phyloP scores from a whole-genome alignment of 1,140 invertebrate genomes.

The Gryllus bimaculatus region DNA sequence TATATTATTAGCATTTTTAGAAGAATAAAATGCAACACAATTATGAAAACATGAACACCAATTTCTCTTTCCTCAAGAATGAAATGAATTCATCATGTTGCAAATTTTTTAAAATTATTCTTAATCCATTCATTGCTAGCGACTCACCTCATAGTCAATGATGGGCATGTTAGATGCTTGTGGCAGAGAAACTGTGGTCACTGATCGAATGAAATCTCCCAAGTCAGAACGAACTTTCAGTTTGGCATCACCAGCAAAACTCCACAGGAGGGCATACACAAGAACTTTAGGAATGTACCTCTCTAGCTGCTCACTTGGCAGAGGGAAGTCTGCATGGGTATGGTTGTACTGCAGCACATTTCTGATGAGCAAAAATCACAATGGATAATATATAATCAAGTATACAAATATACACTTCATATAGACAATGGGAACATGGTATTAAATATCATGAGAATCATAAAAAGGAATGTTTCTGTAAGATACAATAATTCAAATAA shows the following conservation, averaged over 20 bases:
- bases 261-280: conserved; percentile 91
- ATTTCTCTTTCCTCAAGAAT: neutral
- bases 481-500: no score
- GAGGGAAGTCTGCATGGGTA: conserved; percentile 86
- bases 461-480: neutral
- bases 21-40: neutral
- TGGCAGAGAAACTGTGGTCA: conserved; percentile 89
- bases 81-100: no score
- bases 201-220: conserved; percentile 89
- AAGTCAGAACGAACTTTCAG: conserved; percentile 87
- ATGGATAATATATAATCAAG: neutral
- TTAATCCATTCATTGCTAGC: no score
- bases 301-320: conserved; percentile 86
- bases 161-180: conserved; percentile 71
- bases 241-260: conserved; percentile 95
- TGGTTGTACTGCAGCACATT: conserved; percentile 92
- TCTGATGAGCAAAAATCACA: conserved; percentile 34
- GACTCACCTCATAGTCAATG: conserved; percentile 90
- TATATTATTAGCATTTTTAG: no score
- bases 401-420: neutral
- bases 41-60: neutral
- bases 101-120: no score
- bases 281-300: conserved; percentile 89
- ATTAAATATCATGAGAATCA: neutral
- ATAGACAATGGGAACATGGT: neutral